phyloP scores from a whole-genome alignment of 2,888 invertebrate species.

The Callyntrura guangdongensis region DNA sequence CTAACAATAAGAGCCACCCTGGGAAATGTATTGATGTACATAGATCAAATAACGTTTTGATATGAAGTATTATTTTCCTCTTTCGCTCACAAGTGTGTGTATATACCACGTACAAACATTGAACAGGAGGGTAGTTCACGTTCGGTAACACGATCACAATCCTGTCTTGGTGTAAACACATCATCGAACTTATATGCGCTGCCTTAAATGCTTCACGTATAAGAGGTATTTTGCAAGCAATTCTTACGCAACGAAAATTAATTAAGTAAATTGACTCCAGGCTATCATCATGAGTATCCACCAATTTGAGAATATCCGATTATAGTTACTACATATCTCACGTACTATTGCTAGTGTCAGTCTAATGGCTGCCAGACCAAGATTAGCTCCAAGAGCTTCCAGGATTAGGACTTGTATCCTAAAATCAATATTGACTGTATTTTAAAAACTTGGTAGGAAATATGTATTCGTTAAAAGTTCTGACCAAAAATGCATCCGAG shows the following conservation, averaged over 20 bases:
- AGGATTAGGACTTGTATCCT: background rate
- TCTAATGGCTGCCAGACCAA: background rate
- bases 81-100: too few species aligned
- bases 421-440: background rate
- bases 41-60: too few species aligned
- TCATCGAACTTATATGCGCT: too few species aligned
- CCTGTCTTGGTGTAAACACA: too few species aligned
- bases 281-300: background rate
- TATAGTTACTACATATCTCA: slow-evolving; percentile 10
- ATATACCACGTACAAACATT: too few species aligned
- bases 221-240: background rate
- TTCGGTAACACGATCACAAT: too few species aligned
- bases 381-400: background rate
- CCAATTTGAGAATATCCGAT: slow-evolving; percentile 16
- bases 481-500: background rate
- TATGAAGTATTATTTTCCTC: too few species aligned
- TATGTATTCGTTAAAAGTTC: background rate
- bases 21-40: too few species aligned
- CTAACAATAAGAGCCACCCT: too few species aligned
- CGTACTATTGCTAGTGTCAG: background rate
- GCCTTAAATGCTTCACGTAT: too few species aligned
- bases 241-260: slow-evolving; percentile 42
- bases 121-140: too few species aligned
- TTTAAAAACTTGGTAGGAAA: background rate
- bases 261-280: slow-evolving; percentile 52